Base-by-base conservation (phyloP, 2,113 vertebrate species). In the Bos javanicus region DNA sequence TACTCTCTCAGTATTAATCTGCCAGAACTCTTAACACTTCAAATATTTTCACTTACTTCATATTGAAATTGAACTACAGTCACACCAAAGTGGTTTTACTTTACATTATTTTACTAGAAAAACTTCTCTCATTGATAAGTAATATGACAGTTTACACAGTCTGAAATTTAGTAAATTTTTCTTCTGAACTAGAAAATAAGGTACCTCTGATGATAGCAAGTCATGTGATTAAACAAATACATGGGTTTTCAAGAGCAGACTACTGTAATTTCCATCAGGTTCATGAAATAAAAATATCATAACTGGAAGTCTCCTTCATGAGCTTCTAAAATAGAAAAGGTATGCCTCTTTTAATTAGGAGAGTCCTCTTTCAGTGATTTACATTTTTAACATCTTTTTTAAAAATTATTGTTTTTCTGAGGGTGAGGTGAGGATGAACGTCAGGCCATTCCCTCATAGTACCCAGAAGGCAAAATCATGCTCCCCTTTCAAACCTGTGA, bases 241-340 rank as follows among this genome's bases (percentile, higher is more conserved):
- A 36, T 33, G 6, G 3, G 36, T 85, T 92, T 83, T 43, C 2
- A 81, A 84, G 21, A 80, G n/a, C 36, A 84, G 52, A 52, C 90
- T 62, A 11, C 11, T 57, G 23, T 21, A 52, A 86, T 5, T 36
- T 94, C 46, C 33, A 76, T 76, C 56, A 91, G 21, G 67, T 93
- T 96, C 46, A 78, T 83, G 21, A 89, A 87, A 88, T 64, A 5
- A 52, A n/a, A 76, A 84, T 36, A 90, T 87, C 17, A 90, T 16
- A 94, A 60, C 12, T 78, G 4, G 25, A 76, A 76, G 11, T 78
- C 5, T 50, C 13, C 43, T 90, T 30, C 3, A 7, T 39, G 43
- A 50, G 19, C 43, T 76, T 54, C 33, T 82, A 26, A 97, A 80
- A 89, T 26, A 76, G 54, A 87, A 89, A 94, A 83, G 17, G 0